A percentile compares a stretch with the other conserved stretches of the same genome.
These are phyloP conservation scores for Drepanosiphum platanoidis DNA, from an alignment of 2,888 invertebrate species.

Conservation along the genomic window DNA sequence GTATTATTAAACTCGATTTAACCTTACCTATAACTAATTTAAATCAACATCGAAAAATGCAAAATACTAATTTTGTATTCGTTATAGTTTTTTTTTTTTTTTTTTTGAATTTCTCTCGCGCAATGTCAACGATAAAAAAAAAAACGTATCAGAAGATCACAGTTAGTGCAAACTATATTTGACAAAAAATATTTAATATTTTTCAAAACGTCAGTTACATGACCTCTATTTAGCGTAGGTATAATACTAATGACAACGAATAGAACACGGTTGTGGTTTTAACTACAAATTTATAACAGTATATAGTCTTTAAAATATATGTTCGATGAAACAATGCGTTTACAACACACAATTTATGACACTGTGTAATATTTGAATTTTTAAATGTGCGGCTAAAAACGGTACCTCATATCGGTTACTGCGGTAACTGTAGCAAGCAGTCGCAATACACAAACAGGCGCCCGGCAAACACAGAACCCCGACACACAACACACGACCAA, in stretches of 20 bases:
- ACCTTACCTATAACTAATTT: too few species aligned
- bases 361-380: background rate
- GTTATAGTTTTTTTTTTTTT: too few species aligned
- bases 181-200: background rate
- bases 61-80: too few species aligned
- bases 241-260: background rate
- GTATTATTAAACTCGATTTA: too few species aligned
- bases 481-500: background rate
- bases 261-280: background rate
- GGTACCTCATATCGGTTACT: background rate
- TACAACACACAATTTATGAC: background rate
- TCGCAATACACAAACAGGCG: background rate
- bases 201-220: background rate
- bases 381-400: conserved; percentile 27
- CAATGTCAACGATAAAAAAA: too few species aligned
- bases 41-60: too few species aligned
- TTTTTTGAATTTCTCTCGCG: too few species aligned
- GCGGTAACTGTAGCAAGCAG: background rate
- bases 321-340: background rate
- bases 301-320: background rate
- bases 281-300: background rate
- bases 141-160: background rate
- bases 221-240: background rate
- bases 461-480: background rate
- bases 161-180: background rate